Evolutionary conservation across 2,797 vertebrate species (phyloP).

Genomic region (Eulemur mongoz): DNA sequence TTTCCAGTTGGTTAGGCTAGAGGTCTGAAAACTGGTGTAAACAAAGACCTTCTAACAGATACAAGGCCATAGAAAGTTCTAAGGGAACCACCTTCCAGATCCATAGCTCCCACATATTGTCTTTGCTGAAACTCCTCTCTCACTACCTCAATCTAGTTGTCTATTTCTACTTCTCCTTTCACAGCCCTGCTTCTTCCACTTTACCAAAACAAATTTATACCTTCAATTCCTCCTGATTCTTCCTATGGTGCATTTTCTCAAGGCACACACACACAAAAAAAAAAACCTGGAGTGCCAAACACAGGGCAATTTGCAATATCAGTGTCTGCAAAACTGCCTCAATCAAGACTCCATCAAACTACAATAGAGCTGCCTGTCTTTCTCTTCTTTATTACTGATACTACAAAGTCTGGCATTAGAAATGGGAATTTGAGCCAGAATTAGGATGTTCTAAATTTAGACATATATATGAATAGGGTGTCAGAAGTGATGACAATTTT

Average conservation of each 20-base stretch:
- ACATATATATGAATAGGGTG: neutral
- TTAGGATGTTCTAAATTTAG: neutral
- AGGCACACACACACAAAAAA: neutral
- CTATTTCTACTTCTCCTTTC: neutral
- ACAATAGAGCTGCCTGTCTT: neutral
- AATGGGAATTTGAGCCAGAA: neutral
- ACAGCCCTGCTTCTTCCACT: neutral
- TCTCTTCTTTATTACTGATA: neutral
- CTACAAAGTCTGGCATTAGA: neutral
- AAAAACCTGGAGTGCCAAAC: neutral
- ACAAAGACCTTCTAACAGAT: neutral
- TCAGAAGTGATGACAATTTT: neutral
- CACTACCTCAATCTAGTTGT: neutral
- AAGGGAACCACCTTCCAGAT: neutral
- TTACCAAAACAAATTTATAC: neutral
- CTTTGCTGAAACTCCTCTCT: neutral
- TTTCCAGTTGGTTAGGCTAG: neutral
- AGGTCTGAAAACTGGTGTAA: neutral
- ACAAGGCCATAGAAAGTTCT: neutral
- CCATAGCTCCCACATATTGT: neutral
- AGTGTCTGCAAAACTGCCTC: neutral
- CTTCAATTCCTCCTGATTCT: neutral
- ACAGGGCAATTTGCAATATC: neutral
- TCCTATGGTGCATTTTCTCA: neutral
- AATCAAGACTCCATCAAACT: neutral